These are phyloP conservation scores for Trinectes maculatus DNA, from an alignment of 2,113 vertebrate genomes.

Conservation along the genomic window DNA sequence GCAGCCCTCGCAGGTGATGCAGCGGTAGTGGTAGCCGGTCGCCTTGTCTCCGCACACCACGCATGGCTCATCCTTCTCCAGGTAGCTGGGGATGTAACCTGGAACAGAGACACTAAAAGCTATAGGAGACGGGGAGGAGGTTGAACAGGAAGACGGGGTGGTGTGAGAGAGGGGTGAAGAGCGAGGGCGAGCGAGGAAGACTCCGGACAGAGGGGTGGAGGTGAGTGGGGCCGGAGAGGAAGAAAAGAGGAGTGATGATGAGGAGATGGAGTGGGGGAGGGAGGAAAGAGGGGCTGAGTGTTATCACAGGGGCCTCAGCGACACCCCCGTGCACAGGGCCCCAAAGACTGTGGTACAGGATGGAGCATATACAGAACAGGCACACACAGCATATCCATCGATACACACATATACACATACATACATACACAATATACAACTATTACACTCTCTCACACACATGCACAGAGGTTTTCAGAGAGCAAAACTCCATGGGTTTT, in stretches of 20 bases:
- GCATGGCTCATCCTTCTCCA: constrained; percentile 97
- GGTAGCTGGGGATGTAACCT: constrained; percentile 97
- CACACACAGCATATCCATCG: too few relatives aligned
- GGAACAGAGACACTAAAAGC: constrained; percentile 78
- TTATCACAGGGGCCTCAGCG: constrained; percentile 53
- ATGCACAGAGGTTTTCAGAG: background rate
- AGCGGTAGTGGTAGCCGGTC: constrained; percentile 96
- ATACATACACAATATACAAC: too few relatives aligned
- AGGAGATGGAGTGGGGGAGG: background rate
- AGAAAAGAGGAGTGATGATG: background rate
- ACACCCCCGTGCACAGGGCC: constrained; percentile 30
- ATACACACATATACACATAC: too few relatives aligned
- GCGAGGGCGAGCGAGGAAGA: background rate
- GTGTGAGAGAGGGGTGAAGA: constrained; percentile 26
- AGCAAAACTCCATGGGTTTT: too few relatives aligned
- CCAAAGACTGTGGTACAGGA: constrained; percentile 45
- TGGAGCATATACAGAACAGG: background rate
- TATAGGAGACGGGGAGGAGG: constrained; percentile 65
- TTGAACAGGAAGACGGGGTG: constrained; percentile 41
- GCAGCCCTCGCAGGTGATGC: constrained; percentile 97
- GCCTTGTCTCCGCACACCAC: constrained; percentile 96
- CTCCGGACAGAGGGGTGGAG: background rate
- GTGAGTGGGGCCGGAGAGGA: background rate
- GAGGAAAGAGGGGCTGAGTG: constrained; percentile 30
- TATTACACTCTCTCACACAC: background rate